Evolutionary conservation across 2,888 invertebrate species (phyloP).

Genomic region (Temnothorax ravouxi): DNA sequence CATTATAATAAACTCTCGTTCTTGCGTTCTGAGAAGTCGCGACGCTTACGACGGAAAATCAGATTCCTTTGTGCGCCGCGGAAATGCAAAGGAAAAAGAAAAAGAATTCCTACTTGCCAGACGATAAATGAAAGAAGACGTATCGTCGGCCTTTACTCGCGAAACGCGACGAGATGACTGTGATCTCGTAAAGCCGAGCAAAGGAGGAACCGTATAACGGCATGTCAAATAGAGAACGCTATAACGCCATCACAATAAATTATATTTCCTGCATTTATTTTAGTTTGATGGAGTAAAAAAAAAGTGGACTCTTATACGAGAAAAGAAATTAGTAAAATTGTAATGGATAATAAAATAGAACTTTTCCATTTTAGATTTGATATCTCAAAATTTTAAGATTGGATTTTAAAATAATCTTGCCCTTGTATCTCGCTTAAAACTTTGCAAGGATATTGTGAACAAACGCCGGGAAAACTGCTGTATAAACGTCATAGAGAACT

Average conservation of each 20-base stretch:
- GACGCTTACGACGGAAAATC: conserved; percentile 27
- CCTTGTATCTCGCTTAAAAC: background rate
- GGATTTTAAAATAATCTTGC: background rate
- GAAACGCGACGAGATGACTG: conserved; percentile 5
- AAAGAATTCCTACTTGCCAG: conserved; percentile 15
- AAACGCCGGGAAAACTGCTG: background rate
- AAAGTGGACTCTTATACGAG: background rate
- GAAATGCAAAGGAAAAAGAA: background rate
- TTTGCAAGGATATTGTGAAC: background rate
- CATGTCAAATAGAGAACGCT: background rate
- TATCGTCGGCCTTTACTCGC: conserved; percentile 13
- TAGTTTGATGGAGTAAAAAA: background rate
- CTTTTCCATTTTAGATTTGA: background rate
- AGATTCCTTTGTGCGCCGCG: conserved; percentile 37
- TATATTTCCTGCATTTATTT: conserved; percentile 1
- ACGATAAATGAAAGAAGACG: conserved; percentile 23
- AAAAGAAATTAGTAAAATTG: background rate
- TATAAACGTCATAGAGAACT: background rate
- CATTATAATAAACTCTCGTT: background rate
- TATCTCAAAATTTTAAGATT: background rate
- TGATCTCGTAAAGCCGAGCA: conserved; percentile 10
- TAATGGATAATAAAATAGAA: background rate
- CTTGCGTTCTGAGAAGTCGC: background rate
- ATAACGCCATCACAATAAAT: background rate
- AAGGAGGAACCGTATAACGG: background rate